Conservation (phyloP, 1,140 invertebrate species). For the Cataglyphis hispanica region DNA sequence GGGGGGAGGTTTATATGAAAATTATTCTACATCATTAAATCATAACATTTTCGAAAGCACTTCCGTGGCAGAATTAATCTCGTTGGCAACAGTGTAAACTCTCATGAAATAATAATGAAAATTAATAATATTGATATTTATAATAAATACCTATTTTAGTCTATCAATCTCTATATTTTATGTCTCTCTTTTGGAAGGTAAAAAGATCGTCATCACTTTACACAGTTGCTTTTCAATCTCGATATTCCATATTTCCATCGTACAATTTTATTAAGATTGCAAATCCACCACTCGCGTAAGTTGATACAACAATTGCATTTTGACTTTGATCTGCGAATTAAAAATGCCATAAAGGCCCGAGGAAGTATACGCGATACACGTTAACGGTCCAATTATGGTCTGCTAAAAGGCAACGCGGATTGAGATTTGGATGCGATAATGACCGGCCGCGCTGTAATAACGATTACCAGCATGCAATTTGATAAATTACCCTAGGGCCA, state of each 20-base stretch:
- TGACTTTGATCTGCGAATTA: conserved; percentile 31
- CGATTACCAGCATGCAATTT: conserved; percentile 66
- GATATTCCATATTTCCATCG: background rate
- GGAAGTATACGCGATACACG: conserved; percentile 35
- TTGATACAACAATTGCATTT: conserved; percentile 17
- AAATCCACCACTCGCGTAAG: background rate
- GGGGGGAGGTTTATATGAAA: background rate
- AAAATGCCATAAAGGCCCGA: conserved; percentile 2
- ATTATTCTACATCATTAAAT: conserved; percentile 32
- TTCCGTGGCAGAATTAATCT: conserved; percentile 16
- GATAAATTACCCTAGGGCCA: conserved; percentile 63
- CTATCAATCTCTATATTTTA: background rate
- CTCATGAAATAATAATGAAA: conserved; percentile 18
- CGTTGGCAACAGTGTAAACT: background rate
- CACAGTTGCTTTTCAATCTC: too few species aligned
- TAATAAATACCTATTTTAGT: conserved; percentile 4
- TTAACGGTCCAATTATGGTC: conserved; percentile 59
- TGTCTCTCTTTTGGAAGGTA: background rate
- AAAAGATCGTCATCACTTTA: background rate
- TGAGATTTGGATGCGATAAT: conserved; percentile 60
- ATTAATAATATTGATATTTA: background rate
- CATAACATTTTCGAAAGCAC: background rate
- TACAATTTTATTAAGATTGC: conserved; percentile 34
- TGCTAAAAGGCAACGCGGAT: conserved; percentile 57
- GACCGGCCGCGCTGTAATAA: conserved; percentile 35